Conservation (phyloP, 1,140 invertebrate species). For the Drosophila lacertosa region DNA sequence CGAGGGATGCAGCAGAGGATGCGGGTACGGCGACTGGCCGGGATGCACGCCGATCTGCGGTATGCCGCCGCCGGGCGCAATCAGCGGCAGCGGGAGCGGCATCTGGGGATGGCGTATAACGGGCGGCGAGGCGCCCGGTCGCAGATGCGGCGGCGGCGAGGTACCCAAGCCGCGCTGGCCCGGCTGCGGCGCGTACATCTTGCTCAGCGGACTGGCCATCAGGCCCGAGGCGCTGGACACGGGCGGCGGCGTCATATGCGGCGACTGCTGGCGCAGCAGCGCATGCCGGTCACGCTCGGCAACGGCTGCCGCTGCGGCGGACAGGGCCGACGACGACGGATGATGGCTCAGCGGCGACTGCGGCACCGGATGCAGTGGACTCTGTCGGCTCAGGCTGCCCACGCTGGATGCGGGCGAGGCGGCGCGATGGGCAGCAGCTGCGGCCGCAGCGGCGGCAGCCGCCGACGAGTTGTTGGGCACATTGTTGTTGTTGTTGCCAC, state of each 20-base stretch:
- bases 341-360: constrained; percentile 80
- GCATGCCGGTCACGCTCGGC: constrained; percentile 83
- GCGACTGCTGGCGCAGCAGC: constrained; percentile 82
- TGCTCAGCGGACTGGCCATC: constrained; percentile 83
- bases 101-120: constrained; percentile 83
- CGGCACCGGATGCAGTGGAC: constrained; percentile 80
- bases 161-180: constrained; percentile 78
- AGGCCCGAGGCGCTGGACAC: constrained; percentile 84
- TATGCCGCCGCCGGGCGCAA: constrained; percentile 76
- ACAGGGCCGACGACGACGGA: constrained; percentile 75
- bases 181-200: constrained; percentile 81
- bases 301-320: constrained; percentile 76
- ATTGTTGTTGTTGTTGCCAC: constrained; percentile 47
- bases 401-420: constrained; percentile 77
- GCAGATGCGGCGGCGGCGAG: constrained; percentile 83
- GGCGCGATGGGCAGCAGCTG: constrained; percentile 74
- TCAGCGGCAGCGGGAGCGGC: constrained; percentile 79
- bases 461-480: constrained; percentile 63
- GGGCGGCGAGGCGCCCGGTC: constrained; percentile 82
- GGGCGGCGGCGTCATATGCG: constrained; percentile 83
- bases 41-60: constrained; percentile 82
- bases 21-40: constrained; percentile 82
- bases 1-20: constrained; percentile 82
- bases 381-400: constrained; percentile 79
- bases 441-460: constrained; percentile 62